Evolutionary conservation across 2,797 vertebrate genomes (phyloP), one percentile per base, ranked within the genome.

Genomic region (Notolepis coatsorum): DNA sequence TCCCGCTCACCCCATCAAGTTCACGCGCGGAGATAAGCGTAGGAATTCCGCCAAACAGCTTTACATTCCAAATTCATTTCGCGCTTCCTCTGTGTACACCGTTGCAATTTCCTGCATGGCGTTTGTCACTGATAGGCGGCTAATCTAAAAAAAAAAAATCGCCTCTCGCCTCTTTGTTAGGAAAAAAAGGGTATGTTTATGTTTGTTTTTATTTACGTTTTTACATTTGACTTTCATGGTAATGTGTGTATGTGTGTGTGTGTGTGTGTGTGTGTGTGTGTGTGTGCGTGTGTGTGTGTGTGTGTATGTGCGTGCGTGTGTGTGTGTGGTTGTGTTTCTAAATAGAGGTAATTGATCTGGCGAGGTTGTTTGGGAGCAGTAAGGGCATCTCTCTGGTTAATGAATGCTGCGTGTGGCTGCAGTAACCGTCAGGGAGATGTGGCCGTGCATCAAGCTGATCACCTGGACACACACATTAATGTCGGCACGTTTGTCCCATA

Each of bases 281-380:
- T 41, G 15, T 18, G 38, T 41, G 38, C 7, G 20, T 6, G 43
- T 2, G 43, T 43, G 17, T n/a, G 18, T 33, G 27, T n/a, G 17
- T 23, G 18, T 20, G 8, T 45, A 17, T 8, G 9, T 31, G 24
- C 20, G 15, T 38, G 9, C 10, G 7, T 52, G 12, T 24, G 13
- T 61, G 20, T 43, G 7, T n/a, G n/a, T n/a, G n/a, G n/a, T n/a
- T n/a, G 68, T 50, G 56, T 75, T 73, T 69, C 53, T 45, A 71
- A 82, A 85, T 70, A 52, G 35, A 73, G 81, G 81, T 85, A 83
- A 91, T 81, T 80, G 85, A 91, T 90, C 68, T 77, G 63, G 49
- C 65, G 68, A 81, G 63, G 54, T 52, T 75, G 70, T 64, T 77
- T 57, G 4, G 48, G 38, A 78, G 79, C 73, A 66, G 75, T 72